Percentiles rank a stretch among this genome's conserved stretches.
Conservation (phyloP, 2,797 vertebrate species). For the Arnoldichthys spilopterus region DNA sequence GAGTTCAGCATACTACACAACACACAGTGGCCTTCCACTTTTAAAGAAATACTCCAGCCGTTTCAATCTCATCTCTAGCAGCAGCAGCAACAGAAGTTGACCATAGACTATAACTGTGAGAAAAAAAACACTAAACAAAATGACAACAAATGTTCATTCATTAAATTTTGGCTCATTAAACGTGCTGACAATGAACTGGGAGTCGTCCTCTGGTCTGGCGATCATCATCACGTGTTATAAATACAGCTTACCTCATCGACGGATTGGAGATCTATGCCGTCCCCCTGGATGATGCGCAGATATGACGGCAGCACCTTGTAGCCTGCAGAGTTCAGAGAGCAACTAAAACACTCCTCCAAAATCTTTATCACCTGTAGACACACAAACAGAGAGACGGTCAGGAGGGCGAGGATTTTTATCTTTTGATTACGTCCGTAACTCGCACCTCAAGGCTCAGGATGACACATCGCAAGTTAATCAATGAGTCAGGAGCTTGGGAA, state of each 20-base stretch:
- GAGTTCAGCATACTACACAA: background rate
- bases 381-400: background rate
- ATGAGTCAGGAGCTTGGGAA: slow-evolving; percentile 1
- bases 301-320: slow-evolving; percentile 80
- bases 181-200: no score
- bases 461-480: slow-evolving; percentile 4
- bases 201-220: no score
- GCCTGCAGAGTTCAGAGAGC: slow-evolving; percentile 73
- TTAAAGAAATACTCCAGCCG: background rate
- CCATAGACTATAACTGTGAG: no score
- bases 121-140: no score
- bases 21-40: background rate
- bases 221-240: background rate
- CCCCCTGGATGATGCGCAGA: slow-evolving; percentile 80
- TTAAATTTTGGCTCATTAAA: no score
- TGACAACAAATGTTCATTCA: no score
- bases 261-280: slow-evolving; percentile 78
- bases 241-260: slow-evolving; percentile 71
- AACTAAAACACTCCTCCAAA: slow-evolving; percentile 78
- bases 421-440: background rate
- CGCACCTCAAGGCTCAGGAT: background rate
- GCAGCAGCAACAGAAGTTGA: no score
- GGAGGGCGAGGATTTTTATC: background rate
- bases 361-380: slow-evolving; percentile 77
- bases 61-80: background rate